Percentiles rank a stretch among this genome's conserved stretches.
Evolutionary conservation across 2,888 invertebrate species (phyloP).

Genomic region (Pherbina coryleti): DNA sequence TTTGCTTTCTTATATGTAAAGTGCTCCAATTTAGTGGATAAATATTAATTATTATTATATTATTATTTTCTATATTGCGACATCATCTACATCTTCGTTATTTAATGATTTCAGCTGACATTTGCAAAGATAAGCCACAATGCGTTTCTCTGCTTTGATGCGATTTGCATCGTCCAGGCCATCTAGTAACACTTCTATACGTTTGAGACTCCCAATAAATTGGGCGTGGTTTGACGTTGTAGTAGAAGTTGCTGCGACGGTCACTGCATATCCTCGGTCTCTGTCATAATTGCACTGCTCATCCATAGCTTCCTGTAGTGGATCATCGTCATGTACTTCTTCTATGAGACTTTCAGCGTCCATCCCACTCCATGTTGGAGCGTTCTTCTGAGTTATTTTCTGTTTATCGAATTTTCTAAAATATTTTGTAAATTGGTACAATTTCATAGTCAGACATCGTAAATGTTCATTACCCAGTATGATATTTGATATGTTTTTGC

Average conservation of each 20-base stretch:
- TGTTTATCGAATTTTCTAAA: conserved; percentile 42
- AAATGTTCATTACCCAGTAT: background rate
- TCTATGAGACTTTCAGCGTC: conserved; percentile 53
- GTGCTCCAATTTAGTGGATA: background rate
- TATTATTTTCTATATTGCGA: conserved; percentile 51
- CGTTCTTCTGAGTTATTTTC: conserved; percentile 36
- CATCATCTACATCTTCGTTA: conserved; percentile 60
- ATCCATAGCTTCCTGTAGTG: conserved; percentile 64
- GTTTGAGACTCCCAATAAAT: conserved; percentile 46
- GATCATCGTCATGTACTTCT: conserved; percentile 56
- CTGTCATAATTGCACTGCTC: conserved; percentile 46
- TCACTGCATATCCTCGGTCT: conserved; percentile 30
- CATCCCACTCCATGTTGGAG: conserved; percentile 42
- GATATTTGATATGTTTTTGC: conserved; percentile 47
- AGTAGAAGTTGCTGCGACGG: background rate
- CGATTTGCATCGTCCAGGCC: conserved; percentile 60
- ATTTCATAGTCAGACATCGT: background rate
- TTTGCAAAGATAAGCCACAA: conserved; percentile 61
- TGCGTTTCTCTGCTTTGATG: conserved; percentile 61
- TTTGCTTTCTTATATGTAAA: background rate
- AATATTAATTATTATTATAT: background rate
- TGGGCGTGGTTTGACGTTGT: conserved; percentile 2
- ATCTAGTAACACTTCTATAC: conserved; percentile 59
- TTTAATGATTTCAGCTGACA: conserved; percentile 59
- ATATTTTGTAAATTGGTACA: background rate